Evolutionary conservation across 2,113 vertebrate species (phyloP).

Genomic region (Embiotoca jacksoni): DNA sequence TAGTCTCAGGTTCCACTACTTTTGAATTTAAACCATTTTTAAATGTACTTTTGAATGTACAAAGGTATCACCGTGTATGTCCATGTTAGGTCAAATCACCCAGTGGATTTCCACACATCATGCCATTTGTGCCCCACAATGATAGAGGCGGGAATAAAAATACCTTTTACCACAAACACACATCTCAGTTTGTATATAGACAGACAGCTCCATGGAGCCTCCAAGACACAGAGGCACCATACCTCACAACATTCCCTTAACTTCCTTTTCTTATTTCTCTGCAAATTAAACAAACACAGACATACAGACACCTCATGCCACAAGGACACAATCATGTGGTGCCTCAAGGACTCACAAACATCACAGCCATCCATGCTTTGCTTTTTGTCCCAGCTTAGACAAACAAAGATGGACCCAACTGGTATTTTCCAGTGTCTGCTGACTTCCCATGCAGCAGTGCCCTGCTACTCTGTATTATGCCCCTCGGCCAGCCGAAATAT

Average conservation of each 20-base stretch:
- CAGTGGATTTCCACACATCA: slow-evolving; percentile 24
- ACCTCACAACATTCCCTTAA: slow-evolving; percentile 41
- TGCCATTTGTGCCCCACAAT: slow-evolving; percentile 1
- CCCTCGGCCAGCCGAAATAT: slow-evolving; percentile 51
- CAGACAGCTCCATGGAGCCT: slow-evolving; percentile 41
- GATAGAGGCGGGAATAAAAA: slow-evolving; percentile 24
- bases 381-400: slow-evolving; percentile 52
- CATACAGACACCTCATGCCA: slow-evolving; percentile 47
- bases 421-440: slow-evolving; percentile 64
- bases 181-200: slow-evolving; percentile 26
- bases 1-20: no score
- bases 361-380: slow-evolving; percentile 48
- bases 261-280: slow-evolving; percentile 51
- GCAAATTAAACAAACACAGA: slow-evolving; percentile 70
- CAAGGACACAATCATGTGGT: slow-evolving; percentile 68
- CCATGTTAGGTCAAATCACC: neutral
- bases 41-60: neutral
- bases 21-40: neutral
- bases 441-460: slow-evolving; percentile 49
- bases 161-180: slow-evolving; percentile 31
- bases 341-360: slow-evolving; percentile 50
- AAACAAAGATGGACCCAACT: slow-evolving; percentile 60
- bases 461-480: slow-evolving; percentile 52
- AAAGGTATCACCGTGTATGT: neutral
- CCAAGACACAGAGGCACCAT: slow-evolving; percentile 61